Conservation (phyloP, 2,113 vertebrate species). For the Mormoops blainvillei region DNA sequence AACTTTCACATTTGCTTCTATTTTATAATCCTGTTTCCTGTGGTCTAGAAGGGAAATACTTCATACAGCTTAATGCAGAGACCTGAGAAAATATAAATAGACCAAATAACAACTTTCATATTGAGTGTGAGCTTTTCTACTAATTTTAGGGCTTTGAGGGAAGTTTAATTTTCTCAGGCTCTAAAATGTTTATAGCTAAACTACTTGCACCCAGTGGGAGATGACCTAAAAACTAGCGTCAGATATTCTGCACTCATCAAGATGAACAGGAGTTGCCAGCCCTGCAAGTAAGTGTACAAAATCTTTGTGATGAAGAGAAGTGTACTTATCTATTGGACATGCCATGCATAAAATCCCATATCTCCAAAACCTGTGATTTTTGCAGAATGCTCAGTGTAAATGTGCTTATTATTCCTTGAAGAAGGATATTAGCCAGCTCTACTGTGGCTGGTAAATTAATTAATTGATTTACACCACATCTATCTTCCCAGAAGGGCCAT, state of each 20-base stretch:
- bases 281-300: neutral
- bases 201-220: constrained; percentile 35
- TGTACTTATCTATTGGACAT: neutral
- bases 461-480: neutral
- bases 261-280: neutral
- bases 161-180: constrained; percentile 41
- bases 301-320: neutral
- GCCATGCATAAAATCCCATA: neutral
- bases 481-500: neutral
- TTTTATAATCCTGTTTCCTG: constrained; percentile 37
- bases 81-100: constrained; percentile 72
- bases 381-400: neutral
- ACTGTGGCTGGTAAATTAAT: neutral
- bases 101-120: constrained; percentile 69
- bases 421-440: neutral
- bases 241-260: constrained; percentile 3
- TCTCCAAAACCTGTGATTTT: neutral
- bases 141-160: constrained; percentile 56
- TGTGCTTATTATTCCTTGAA: neutral
- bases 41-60: constrained; percentile 39
- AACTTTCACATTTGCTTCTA: constrained; percentile 18
- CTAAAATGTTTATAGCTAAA: constrained; percentile 42
- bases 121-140: constrained; percentile 55
- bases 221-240: constrained; percentile 62
- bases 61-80: constrained; percentile 48